phyloP scores from a whole-genome alignment of 2,797 vertebrate genomes.

The Microctenopoma lineatum region DNA sequence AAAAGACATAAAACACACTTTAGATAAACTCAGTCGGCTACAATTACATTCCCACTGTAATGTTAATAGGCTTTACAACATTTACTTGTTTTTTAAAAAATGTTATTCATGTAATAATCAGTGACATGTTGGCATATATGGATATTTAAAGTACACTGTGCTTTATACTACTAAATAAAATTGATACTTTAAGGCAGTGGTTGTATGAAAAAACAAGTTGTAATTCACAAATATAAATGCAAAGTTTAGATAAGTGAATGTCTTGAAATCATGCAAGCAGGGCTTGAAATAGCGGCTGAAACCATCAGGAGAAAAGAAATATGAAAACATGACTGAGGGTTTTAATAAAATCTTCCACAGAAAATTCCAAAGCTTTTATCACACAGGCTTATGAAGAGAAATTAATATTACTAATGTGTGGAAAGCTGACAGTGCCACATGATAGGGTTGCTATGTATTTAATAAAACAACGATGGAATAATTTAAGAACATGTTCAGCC shows the following conservation, averaged over 20 bases:
- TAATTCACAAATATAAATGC: neutral
- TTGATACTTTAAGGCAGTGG: neutral
- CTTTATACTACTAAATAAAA: constrained; percentile 54
- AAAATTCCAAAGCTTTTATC: neutral
- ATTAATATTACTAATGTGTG: neutral
- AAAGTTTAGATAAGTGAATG: neutral
- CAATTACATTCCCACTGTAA: neutral
- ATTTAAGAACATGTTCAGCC: neutral
- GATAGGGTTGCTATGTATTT: neutral
- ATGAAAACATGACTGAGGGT: neutral
- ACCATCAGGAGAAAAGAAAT: neutral
- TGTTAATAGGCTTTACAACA: constrained; percentile 2
- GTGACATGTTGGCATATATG: constrained; percentile 22
- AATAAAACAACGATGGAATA: neutral
- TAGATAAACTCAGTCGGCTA: neutral
- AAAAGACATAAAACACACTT: neutral
- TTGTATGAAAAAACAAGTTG: neutral
- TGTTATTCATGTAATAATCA: constrained; percentile 29
- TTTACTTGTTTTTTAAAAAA: constrained; percentile 7
- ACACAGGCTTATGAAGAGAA: neutral
- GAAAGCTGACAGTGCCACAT: neutral
- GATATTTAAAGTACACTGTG: constrained; percentile 37
- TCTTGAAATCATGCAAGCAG: neutral
- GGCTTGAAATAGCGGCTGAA: neutral
- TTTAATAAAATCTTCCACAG: neutral